These are phyloP conservation scores for Bugulina stolonifera DNA, from an alignment of 2,888 invertebrate species.

Conservation along the genomic window DNA sequence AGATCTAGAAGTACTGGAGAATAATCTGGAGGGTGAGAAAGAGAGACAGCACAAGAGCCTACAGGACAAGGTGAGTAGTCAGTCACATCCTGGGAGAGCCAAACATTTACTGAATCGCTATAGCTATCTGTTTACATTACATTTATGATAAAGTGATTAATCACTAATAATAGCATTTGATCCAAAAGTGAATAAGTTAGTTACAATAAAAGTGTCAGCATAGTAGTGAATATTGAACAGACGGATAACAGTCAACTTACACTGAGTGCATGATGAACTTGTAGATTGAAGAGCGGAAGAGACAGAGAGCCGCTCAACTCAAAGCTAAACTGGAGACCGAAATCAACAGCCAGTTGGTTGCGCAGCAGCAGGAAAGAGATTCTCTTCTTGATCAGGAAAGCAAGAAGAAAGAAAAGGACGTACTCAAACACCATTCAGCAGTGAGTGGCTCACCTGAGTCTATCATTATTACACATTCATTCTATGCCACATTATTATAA, in stretches of 20 bases:
- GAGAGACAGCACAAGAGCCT: slow-evolving; percentile 39
- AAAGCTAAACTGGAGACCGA: slow-evolving; percentile 39
- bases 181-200: too few relatives aligned
- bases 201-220: too few relatives aligned
- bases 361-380: slow-evolving; percentile 45
- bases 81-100: too few relatives aligned
- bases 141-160: too few relatives aligned
- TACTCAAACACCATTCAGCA: slow-evolving; percentile 18
- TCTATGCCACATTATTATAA: too few relatives aligned
- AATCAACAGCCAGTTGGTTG: slow-evolving; percentile 39
- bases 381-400: slow-evolving; percentile 39
- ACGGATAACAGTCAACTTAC: too few relatives aligned
- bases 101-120: too few relatives aligned
- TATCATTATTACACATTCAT: too few relatives aligned
- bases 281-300: slow-evolving; percentile 39
- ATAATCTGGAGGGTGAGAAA: slow-evolving; percentile 39
- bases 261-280: too few relatives aligned
- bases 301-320: slow-evolving; percentile 35
- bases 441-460: not conserved
- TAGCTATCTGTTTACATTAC: too few relatives aligned
- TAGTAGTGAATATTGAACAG: too few relatives aligned
- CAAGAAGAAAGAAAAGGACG: slow-evolving; percentile 36
- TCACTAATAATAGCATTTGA: too few relatives aligned
- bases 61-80: slow-evolving; percentile 37
- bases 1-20: slow-evolving; percentile 38